These are phyloP conservation scores for Drosophila jambulina DNA, from an alignment of 1,140 invertebrate genomes.

Conservation along the genomic window DNA sequence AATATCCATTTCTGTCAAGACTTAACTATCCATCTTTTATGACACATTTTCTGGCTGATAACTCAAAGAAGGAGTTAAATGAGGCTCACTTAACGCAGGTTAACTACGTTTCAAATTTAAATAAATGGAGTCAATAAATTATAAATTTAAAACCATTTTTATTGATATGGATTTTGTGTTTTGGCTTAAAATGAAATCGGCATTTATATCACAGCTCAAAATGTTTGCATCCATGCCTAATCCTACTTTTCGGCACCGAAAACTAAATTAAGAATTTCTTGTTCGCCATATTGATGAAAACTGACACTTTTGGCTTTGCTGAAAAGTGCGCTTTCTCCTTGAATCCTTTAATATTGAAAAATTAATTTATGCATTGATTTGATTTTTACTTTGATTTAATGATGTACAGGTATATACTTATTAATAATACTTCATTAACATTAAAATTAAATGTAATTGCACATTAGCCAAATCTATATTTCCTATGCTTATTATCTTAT, in stretches of 20 bases:
- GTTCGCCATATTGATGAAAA: background rate
- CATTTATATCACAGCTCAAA: background rate
- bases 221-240: background rate
- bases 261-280: background rate
- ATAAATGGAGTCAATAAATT: background rate
- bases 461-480: too few relatives aligned
- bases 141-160: background rate
- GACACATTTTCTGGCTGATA: constrained; percentile 19
- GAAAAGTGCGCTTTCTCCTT: too few relatives aligned
- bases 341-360: too few relatives aligned
- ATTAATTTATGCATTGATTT: too few relatives aligned
- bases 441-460: too few relatives aligned
- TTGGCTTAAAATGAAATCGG: background rate
- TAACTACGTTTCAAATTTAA: background rate
- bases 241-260: background rate
- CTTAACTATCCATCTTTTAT: background rate
- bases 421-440: too few relatives aligned
- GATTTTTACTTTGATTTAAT: too few relatives aligned
- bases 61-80: constrained; percentile 9
- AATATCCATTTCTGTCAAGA: background rate
- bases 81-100: background rate
- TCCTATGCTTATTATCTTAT: background rate
- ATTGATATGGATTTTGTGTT: background rate
- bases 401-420: too few relatives aligned
- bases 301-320: too few relatives aligned